These are phyloP conservation scores for Pandion haliaetus DNA, from an alignment of 2,113 vertebrate species.

Conservation along the genomic window DNA sequence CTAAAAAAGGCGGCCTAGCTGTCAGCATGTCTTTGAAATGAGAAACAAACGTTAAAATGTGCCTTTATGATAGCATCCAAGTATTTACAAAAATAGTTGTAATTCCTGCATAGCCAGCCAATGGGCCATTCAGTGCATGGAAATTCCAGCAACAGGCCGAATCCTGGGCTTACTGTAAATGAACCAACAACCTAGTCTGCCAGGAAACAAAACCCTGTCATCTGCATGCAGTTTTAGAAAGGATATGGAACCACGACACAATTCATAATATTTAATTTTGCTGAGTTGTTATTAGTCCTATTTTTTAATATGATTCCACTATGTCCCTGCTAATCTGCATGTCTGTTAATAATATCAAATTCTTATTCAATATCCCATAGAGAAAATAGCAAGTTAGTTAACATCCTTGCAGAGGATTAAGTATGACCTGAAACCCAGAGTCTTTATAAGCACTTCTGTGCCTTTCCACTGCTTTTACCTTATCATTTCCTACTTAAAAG, in stretches of 20 bases:
- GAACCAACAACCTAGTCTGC: not conserved
- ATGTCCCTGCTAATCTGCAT: not conserved
- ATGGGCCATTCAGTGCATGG: not conserved
- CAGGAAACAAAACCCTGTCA: not conserved
- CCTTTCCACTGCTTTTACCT: not conserved
- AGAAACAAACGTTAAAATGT: not conserved
- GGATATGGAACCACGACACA: not conserved
- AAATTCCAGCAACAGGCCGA: not conserved
- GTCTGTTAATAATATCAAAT: not conserved
- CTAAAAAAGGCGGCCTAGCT: not conserved
- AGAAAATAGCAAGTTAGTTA: not conserved
- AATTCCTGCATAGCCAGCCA: not conserved
- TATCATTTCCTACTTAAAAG: not conserved
- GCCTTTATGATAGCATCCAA: not conserved
- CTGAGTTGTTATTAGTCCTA: not conserved
- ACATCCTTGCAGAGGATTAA: not conserved
- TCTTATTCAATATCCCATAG: not conserved
- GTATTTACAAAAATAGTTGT: not conserved
- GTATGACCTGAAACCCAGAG: not conserved
- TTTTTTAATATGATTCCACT: not conserved
- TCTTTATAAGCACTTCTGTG: not conserved
- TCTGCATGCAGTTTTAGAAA: not conserved
- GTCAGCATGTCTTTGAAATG: not conserved
- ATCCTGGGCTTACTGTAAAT: not conserved
- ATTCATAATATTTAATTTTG: not conserved